A percentile compares a stretch with the other conserved stretches of the same genome.
phyloP scores from a whole-genome alignment of 2,113 vertebrate species.

The Galemys pyrenaicus region DNA sequence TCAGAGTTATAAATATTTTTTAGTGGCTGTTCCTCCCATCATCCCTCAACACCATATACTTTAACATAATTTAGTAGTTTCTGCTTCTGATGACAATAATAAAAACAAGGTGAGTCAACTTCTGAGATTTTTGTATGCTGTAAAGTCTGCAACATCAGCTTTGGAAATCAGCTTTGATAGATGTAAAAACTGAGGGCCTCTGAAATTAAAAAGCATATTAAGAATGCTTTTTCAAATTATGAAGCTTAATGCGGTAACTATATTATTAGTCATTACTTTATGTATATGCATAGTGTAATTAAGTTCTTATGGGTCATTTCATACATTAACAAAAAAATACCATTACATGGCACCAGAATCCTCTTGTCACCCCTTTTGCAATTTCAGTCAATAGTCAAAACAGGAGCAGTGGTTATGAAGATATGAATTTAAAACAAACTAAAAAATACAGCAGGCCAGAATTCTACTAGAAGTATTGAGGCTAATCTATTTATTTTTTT shows the following conservation, averaged over 20 bases:
- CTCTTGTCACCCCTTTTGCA: neutral
- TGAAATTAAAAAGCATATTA: conserved; percentile 29
- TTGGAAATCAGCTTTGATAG: conserved; percentile 35
- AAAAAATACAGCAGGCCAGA: neutral
- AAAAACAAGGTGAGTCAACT: neutral
- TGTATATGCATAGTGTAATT: neutral
- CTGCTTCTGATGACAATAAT: neutral
- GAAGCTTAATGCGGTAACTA: neutral
- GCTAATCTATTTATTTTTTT: neutral
- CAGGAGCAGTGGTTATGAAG: neutral
- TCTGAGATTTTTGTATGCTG: neutral
- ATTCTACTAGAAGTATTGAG: neutral
- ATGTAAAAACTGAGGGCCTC: conserved; percentile 7
- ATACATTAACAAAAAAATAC: neutral
- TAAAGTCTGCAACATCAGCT: conserved; percentile 13
- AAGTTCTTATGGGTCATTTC: neutral
- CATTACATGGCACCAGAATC: neutral
- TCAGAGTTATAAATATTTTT: neutral
- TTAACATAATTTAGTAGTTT: neutral
- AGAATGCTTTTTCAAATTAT: neutral
- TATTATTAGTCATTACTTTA: neutral
- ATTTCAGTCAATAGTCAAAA: neutral
- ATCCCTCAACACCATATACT: neutral
- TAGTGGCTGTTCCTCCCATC: neutral
- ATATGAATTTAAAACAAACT: conserved; percentile 7